A percentile compares a stretch with the other conserved stretches of the same genome.
Conservation (phyloP, 2,888 invertebrate species). For the Flexamia atlantica region DNA sequence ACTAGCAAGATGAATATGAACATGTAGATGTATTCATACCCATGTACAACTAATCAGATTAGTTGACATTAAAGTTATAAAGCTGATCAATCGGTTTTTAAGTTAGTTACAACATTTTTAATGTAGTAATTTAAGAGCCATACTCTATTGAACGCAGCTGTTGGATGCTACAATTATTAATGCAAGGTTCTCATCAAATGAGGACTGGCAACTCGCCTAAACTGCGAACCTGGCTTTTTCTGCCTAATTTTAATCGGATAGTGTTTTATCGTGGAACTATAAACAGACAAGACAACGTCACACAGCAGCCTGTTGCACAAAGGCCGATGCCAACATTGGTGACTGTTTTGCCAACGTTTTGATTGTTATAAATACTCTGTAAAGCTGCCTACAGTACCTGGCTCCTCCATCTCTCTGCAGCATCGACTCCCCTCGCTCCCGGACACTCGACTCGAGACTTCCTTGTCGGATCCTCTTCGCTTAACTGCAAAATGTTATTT, state of each 20-base stretch:
- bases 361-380: constrained; percentile 62
- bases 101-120: too few species aligned
- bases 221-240: neutral
- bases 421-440: neutral
- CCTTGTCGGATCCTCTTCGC: constrained; percentile 3
- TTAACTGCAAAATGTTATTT: constrained; percentile 55
- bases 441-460: constrained; percentile 23
- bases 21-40: too few species aligned
- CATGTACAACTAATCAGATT: too few species aligned
- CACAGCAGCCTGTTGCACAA: constrained; percentile 49
- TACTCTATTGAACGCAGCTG: too few species aligned
- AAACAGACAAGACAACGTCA: neutral
- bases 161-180: too few species aligned
- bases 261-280: neutral
- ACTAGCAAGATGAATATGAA: too few species aligned
- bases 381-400: constrained; percentile 46
- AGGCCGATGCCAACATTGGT: constrained; percentile 32
- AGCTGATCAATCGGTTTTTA: too few species aligned
- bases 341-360: constrained; percentile 38
- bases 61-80: too few species aligned
- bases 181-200: too few species aligned
- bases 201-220: neutral
- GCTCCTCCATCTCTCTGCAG: constrained; percentile 22
- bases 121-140: too few species aligned
- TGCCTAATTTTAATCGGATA: constrained; percentile 13